Percentiles rank a stretch among this genome's conserved stretches.
Evolutionary conservation across 2,888 invertebrate species (phyloP).

Genomic region (Machimus rusticus): DNA sequence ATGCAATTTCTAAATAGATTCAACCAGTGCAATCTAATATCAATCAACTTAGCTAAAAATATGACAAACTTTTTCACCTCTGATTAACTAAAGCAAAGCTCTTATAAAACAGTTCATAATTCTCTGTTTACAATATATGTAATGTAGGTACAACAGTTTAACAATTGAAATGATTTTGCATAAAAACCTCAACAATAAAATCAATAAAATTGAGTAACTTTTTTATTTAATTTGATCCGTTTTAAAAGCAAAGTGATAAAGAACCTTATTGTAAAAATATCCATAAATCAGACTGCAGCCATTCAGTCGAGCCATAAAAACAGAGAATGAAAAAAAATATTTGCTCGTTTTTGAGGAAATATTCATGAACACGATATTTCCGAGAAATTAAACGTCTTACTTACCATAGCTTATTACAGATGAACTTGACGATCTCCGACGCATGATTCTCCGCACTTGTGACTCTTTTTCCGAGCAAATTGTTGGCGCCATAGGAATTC

Average conservation of each 20-base stretch:
- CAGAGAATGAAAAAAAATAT: background rate
- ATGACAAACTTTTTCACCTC: no score
- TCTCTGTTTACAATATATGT: background rate
- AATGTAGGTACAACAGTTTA: background rate
- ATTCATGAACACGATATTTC: background rate
- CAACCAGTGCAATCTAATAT: no score
- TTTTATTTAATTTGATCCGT: background rate
- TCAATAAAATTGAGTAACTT: background rate
- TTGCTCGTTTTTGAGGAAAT: background rate
- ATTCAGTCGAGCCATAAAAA: background rate
- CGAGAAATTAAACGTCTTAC: conserved; percentile 15
- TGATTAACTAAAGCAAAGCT: no score
- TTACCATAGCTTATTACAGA: conserved; percentile 54
- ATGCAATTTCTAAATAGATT: no score
- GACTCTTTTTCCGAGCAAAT: conserved; percentile 59
- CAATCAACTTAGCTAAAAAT: no score
- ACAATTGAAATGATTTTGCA: background rate
- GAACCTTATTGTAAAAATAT: background rate
- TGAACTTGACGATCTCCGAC: conserved; percentile 48
- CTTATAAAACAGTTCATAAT: no score
- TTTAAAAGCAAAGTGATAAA: no score
- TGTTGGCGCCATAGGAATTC: conserved; percentile 57
- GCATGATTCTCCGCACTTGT: conserved; percentile 51
- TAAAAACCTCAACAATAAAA: background rate
- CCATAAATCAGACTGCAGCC: background rate